A percentile compares a stretch with the other conserved stretches of the same genome.
phyloP scores from a whole-genome alignment of 1,140 invertebrate species.

The Drosophila sulfurigaster region DNA sequence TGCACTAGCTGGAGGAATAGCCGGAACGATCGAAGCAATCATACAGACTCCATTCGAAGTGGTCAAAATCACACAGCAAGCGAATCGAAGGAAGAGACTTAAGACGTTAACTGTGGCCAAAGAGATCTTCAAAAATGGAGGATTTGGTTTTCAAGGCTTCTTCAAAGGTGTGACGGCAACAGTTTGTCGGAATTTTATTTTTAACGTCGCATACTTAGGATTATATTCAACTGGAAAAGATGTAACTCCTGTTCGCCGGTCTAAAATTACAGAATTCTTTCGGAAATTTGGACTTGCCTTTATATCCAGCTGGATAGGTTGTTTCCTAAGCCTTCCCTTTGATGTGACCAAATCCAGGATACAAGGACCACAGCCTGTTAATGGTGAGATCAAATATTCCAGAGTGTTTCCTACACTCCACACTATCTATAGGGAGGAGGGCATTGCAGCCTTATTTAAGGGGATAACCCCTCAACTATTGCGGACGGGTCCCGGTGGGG shows the following conservation, averaged over 20 bases:
- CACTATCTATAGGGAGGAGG: slow-evolving; percentile 93
- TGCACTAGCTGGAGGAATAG: slow-evolving; percentile 92
- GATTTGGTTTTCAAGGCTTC: slow-evolving; percentile 91
- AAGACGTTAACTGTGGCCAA: slow-evolving; percentile 91
- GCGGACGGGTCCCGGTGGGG: slow-evolving; percentile 71
- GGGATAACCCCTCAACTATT: slow-evolving; percentile 86
- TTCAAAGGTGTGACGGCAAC: slow-evolving; percentile 94
- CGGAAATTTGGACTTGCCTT: slow-evolving; percentile 91
- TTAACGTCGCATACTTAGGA: slow-evolving; percentile 96
- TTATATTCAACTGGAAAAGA: slow-evolving; percentile 95
- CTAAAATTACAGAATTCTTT: slow-evolving; percentile 88
- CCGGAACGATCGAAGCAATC: slow-evolving; percentile 94
- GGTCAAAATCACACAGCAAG: slow-evolving; percentile 94
- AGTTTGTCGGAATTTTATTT: slow-evolving; percentile 92
- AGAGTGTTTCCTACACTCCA: slow-evolving; percentile 90
- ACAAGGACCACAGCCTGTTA: slow-evolving; percentile 94
- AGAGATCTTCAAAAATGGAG: slow-evolving; percentile 90
- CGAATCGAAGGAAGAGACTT: slow-evolving; percentile 87
- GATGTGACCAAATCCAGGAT: slow-evolving; percentile 97
- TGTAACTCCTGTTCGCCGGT: slow-evolving; percentile 88
- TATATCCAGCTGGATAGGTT: slow-evolving; percentile 90
- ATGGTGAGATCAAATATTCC: slow-evolving; percentile 90
- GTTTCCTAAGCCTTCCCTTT: slow-evolving; percentile 95
- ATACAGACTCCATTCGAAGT: slow-evolving; percentile 97
- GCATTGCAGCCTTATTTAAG: slow-evolving; percentile 94